Evolutionary conservation across 2,797 vertebrate genomes (phyloP).

Genomic region (Siniperca obscura): DNA sequence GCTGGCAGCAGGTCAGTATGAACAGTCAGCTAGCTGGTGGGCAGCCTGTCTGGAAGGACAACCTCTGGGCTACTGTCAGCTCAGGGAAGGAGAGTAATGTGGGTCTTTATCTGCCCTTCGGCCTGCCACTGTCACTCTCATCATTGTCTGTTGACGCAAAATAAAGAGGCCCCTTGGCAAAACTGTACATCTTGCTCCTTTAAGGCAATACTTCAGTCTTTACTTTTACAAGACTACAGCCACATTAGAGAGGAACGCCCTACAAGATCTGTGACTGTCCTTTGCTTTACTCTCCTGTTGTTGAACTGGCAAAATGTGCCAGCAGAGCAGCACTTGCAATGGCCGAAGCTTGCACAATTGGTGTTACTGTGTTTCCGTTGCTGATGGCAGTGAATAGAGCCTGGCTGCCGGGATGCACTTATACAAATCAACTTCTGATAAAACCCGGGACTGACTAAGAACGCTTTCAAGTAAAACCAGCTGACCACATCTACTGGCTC

Average conservation of each 20-base stretch:
- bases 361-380: slow-evolving; percentile 25
- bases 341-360: slow-evolving; percentile 23
- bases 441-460: slow-evolving; percentile 16
- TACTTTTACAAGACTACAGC: background rate
- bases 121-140: slow-evolving; percentile 3
- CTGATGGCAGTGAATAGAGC: slow-evolving; percentile 33
- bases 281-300: background rate
- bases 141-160: slow-evolving; percentile 27
- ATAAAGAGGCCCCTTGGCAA: background rate
- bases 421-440: slow-evolving; percentile 53
- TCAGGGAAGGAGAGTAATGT: slow-evolving; percentile 7
- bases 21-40: slow-evolving; percentile 23
- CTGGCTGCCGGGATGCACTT: slow-evolving; percentile 17
- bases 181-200: slow-evolving; percentile 12
- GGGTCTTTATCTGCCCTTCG: slow-evolving; percentile 28
- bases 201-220: background rate
- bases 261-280: background rate
- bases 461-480: slow-evolving; percentile 35
- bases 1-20: slow-evolving; percentile 32
- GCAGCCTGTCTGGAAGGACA: slow-evolving; percentile 37
- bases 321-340: slow-evolving; percentile 22
- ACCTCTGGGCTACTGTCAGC: slow-evolving; percentile 34
- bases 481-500: slow-evolving; percentile 14
- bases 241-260: background rate
- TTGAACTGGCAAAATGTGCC: slow-evolving; percentile 17